Conservation (phyloP, 2,113 vertebrate genomes). For the Edolisoma coerulescens region DNA sequence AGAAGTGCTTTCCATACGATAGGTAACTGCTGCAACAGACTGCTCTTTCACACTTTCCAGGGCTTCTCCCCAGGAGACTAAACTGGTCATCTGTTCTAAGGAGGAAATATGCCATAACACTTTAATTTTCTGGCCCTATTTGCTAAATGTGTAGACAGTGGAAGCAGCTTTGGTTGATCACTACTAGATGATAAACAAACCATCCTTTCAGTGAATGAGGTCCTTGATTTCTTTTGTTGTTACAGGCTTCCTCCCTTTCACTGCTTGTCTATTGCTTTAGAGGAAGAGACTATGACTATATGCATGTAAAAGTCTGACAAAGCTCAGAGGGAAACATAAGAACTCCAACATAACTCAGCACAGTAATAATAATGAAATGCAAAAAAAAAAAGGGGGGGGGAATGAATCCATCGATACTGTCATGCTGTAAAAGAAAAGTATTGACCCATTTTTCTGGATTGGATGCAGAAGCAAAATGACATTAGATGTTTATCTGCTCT, state of each 20-base stretch:
- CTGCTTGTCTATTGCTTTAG: neutral
- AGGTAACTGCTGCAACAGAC: neutral
- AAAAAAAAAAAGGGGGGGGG: neutral
- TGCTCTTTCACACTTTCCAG: constrained; percentile 14
- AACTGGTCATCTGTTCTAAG: constrained; percentile 31
- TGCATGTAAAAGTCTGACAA: neutral
- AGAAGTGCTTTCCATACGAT: neutral
- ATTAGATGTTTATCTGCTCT: neutral
- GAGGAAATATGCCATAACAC: neutral
- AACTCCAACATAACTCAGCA: neutral
- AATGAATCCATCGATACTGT: neutral
- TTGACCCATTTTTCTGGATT: neutral
- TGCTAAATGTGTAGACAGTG: neutral
- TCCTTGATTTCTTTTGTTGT: neutral
- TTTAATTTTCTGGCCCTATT: neutral
- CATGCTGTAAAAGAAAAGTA: neutral
- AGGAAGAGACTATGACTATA: neutral
- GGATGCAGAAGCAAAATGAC: neutral
- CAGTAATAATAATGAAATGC: neutral
- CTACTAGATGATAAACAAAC: neutral
- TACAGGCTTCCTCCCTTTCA: neutral
- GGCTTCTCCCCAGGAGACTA: constrained; percentile 5
- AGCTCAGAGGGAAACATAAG: neutral
- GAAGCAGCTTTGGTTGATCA: neutral
- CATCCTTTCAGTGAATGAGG: neutral